Base-by-base conservation (phyloP, 2,797 vertebrate genomes). In the Bryconaethiops microstoma region DNA sequence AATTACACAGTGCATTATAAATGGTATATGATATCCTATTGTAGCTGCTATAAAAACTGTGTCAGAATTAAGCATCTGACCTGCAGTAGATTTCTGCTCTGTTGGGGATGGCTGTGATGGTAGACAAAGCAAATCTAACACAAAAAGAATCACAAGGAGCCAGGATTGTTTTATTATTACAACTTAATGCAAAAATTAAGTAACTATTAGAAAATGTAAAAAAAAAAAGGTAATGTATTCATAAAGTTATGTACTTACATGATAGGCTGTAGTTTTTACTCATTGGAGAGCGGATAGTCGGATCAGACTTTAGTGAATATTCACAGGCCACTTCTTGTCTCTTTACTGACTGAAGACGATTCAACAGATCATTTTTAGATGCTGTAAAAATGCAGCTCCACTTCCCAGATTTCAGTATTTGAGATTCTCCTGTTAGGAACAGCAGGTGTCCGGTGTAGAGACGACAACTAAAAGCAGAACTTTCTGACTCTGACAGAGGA, bases 291-390 rank as follows among this genome's bases (percentile, higher is more conserved):
- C 5, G 48, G 57, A 5, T 55, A 17, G 9, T 50, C 23, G 52
- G 63, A 8, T 82, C 55, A 67, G 74, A 64, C 10, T 8, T 76
- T 54, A 79, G 42, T 76, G 59, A 64, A 60, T 85, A 85, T 59
- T 82, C 84, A 82, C 86, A 87, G 84, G 72, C 82, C 72, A 87
- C 29, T 64, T 78, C 75, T 54, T 14, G 60, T 6, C 60, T 77
- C 8, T 12, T 21, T 25, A 13, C 82, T 79, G 79, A 71, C 57
- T n/a, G 35, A 40, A 86, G 77, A 67, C 6, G 25, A 29, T 45
- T 67, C n/a, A 79, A 25, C 64, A 87, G 42, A 39, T 77, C 86
- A 75, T 48, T 48, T 45, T 67, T 39, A 6, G 9, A 0, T 50
- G 48, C 2, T 42, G 7, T 5, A 60, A 85, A 86, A 1, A 0